Base-by-base conservation (phyloP, 2,888 invertebrate species). In the Pardosa pseudoannulata region DNA sequence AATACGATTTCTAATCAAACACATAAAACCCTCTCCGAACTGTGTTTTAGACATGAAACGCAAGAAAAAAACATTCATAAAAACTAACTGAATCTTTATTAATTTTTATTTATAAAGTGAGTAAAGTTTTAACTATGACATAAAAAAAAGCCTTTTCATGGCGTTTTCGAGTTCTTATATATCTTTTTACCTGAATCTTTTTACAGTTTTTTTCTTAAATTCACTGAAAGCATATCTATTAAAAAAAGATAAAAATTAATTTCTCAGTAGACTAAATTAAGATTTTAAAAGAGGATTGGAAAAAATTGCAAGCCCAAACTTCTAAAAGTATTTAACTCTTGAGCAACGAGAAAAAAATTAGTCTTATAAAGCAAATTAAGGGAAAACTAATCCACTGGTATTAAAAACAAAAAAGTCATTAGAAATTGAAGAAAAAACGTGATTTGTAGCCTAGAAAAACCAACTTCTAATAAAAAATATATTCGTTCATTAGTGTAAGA, bases 341-440 rank as follows among this genome's bases (percentile, higher is more conserved):
- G 7, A 67, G n/a, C n/a, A 32, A 67, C 31, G 27, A 29, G 46
- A 32, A 78, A 78, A 71, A 83, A 83, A 73, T 56, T 50, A 36
- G 62, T 29, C 46, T 78, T 78, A 85, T 73, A 78, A 85, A 76
- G 78, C 78, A 72, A 85, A 78, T 85, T 85, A 85, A 79, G 78
- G 72, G 50, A 67, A 67, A 73, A 85, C 78, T 85, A 85, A 85
- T 85, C 83, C 83, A 72, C 73, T 67, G 67, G 67, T 78, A 85
- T 85, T 83, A 83, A 83, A 83, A 73, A 78, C 83, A 83, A 76
- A 71, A 56, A 78, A 83, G 83, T 83, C 83, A 78, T 83, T 85
- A 85, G 73, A 41, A 76, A 65, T 83, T 7, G 13, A 29, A 36
- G 65, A 78, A 83, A 85, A 85, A 85, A 73, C 78, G 70, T 70